Conservation (phyloP, 2,888 invertebrate species). For the Lasius platythorax region DNA sequence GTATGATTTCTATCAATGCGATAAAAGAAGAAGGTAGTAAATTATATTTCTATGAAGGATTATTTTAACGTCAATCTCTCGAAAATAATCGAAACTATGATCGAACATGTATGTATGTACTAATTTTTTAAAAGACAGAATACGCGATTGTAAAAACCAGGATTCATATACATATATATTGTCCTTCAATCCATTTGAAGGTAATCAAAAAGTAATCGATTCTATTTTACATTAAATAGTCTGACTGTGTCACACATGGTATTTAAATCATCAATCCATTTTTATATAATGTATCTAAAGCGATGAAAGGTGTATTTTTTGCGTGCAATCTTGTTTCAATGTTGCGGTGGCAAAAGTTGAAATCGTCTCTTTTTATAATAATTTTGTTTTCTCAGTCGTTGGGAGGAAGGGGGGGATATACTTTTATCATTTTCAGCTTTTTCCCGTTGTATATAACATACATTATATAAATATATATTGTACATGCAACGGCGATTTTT, state of each 20-base stretch:
- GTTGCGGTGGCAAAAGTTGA: slow-evolving; percentile 72
- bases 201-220: slow-evolving; percentile 61
- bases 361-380: slow-evolving; percentile 36
- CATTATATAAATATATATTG: slow-evolving; percentile 28
- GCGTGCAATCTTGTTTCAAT: slow-evolving; percentile 81
- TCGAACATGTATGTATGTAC: neutral
- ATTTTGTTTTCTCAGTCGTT: slow-evolving; percentile 21
- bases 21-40: neutral
- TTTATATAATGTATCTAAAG: slow-evolving; percentile 76
- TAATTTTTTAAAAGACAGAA: slow-evolving; percentile 37
- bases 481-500: slow-evolving; percentile 42
- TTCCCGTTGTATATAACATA: slow-evolving; percentile 52
- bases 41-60: slow-evolving; percentile 38
- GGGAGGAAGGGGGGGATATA: too few relatives aligned
- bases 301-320: slow-evolving; percentile 75
- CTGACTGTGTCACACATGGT: slow-evolving; percentile 57
- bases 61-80: slow-evolving; percentile 17
- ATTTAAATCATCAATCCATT: slow-evolving; percentile 77
- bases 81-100: slow-evolving; percentile 5
- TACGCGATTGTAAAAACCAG: slow-evolving; percentile 46
- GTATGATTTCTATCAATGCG: slow-evolving; percentile 22
- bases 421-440: slow-evolving; percentile 16
- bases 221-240: slow-evolving; percentile 61
- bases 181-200: slow-evolving; percentile 63
- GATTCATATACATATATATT: slow-evolving; percentile 47